Base-by-base conservation (phyloP, 2,888 invertebrate genomes). In the Glaucopsyche alexis region DNA sequence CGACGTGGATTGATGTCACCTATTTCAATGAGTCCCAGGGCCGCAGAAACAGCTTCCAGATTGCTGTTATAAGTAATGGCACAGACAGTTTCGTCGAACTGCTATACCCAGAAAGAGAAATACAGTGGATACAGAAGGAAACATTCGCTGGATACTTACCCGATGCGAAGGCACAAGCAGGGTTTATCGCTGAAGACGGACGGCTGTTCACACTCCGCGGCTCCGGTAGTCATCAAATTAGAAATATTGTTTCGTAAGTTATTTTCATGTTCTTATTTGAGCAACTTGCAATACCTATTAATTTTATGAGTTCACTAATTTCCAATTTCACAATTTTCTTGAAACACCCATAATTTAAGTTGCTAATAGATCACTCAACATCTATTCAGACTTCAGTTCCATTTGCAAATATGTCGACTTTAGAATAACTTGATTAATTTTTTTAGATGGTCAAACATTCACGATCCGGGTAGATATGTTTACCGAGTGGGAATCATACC, bases 111-210 rank as follows among this genome's bases (percentile, higher is more conserved):
- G 95, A 96, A 79, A 94, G 95, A 75, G 97, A 97, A 0, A 95
- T 99, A 72, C 97, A 98, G 84, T 99, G 99, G 99, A 95, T 98
- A 72, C 96, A 97, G 85, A 96, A 96, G 71, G 95, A 96, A 74
- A 94, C 95, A 0, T 96, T 96, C 79, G 94, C 95, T n/a, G 94
- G 95, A n/a, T 95, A 95, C 42, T 85, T 97, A 69, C 96, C 97
- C 0, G 98, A 99, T 83, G 97, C 98, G 0, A 96, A 97, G 80
- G 98, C 98, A 0, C 99, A 99, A 89, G 98, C 96, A 72, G 99
- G 99, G 3, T 96, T 99, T 80, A 95, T 98, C 77, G 94, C 97
- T 0, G 96, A 96, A 76, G 97, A 98, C 84, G 97, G 97, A 60
- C 94, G 96, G 74, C 91, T 95, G 73, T 95, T 95, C 81, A 94